phyloP scores from a whole-genome alignment of 1,140 invertebrate genomes.

The Musca domestica region DNA sequence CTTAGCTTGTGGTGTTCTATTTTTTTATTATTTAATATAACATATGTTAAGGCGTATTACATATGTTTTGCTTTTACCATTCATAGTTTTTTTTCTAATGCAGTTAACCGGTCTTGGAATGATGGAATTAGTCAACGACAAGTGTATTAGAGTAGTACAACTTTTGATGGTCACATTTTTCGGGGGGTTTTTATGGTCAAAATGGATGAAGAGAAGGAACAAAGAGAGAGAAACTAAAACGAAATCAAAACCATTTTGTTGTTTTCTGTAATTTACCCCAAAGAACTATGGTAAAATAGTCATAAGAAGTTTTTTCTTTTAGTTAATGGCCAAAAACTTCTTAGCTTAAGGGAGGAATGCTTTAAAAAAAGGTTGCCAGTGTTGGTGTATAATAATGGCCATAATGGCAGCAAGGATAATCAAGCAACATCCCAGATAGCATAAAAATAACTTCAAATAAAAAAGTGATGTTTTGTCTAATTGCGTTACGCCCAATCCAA shows the following conservation, averaged over 20 bases:
- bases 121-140: constrained; percentile 1
- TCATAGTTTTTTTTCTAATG: constrained; percentile 11
- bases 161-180: neutral
- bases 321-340: too few relatives aligned
- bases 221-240: too few relatives aligned
- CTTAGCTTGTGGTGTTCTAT: neutral
- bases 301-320: neutral
- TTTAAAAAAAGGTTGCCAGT: neutral
- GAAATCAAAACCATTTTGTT: neutral
- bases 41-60: constrained; percentile 30
- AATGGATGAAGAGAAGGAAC: too few relatives aligned
- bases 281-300: neutral
- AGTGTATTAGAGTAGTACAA: constrained; percentile 15
- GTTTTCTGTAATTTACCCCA: neutral
- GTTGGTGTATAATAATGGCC: neutral
- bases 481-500: constrained; percentile 7
- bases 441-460: constrained; percentile 9
- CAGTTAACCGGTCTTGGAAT: constrained; percentile 8
- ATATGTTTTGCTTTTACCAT: constrained; percentile 24
- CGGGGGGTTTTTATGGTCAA: too few relatives aligned
- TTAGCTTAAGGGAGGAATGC: neutral
- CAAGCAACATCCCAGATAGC: neutral
- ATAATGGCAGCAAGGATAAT: neutral
- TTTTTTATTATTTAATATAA: constrained; percentile 22
- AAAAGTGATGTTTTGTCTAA: constrained; percentile 27